Percentiles rank a stretch among this genome's conserved stretches.
phyloP scores from a whole-genome alignment of 2,113 vertebrate species.

The Tricholaema leucomelas region DNA sequence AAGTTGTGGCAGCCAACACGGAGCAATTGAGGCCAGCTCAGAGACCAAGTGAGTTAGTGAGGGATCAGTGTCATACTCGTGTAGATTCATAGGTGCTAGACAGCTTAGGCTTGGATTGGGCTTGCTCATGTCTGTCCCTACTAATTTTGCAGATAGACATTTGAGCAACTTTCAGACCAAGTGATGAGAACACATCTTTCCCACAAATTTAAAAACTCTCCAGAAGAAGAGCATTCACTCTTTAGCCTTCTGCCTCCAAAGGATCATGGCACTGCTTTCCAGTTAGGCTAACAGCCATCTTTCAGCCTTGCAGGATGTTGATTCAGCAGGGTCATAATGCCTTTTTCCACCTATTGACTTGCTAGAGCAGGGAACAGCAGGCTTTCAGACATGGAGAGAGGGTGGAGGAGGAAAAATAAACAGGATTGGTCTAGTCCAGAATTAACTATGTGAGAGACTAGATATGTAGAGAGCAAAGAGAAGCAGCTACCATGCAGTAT shows the following conservation, averaged over 20 bases:
- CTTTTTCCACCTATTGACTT: slow-evolving; percentile 7
- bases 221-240: background rate
- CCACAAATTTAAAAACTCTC: background rate
- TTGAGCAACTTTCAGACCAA: background rate
- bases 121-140: background rate
- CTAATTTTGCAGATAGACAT: too few relatives aligned
- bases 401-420: slow-evolving; percentile 17
- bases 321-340: background rate
- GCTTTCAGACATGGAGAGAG: background rate
- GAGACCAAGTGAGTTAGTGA: background rate
- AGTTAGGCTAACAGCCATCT: background rate
- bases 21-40: background rate
- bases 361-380: background rate
- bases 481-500: background rate
- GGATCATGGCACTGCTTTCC: background rate
- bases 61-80: background rate
- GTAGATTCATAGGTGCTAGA: background rate
- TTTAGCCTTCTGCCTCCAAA: background rate
- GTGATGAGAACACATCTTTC: background rate
- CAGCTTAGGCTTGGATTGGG: background rate
- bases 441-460: background rate
- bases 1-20: background rate
- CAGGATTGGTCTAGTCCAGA: background rate
- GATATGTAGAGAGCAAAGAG: background rate
- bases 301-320: slow-evolving; percentile 2